Conservation (phyloP, 2,113 vertebrate genomes). For the Mungos mungo region DNA sequence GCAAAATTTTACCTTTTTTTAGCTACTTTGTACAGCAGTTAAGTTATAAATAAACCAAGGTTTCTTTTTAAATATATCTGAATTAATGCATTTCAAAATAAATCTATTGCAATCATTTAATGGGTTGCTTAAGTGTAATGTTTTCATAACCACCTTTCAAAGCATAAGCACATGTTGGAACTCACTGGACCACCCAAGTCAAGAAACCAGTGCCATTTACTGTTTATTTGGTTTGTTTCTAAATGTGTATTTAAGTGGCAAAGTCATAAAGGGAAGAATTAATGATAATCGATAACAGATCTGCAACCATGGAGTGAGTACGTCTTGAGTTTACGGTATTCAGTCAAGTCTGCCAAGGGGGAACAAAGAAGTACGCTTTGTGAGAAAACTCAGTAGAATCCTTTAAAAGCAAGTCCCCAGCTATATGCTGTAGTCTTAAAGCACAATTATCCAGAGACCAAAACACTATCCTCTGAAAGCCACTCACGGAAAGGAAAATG, state of each 20-base stretch:
- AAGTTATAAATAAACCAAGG: constrained; percentile 25
- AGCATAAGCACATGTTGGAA: constrained; percentile 75
- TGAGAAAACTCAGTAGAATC: background rate
- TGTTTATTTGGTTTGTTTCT: constrained; percentile 81
- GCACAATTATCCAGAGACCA: constrained; percentile 1
- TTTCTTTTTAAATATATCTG: constrained; percentile 47
- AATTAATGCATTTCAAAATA: constrained; percentile 51
- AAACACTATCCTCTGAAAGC: background rate
- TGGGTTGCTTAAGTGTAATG: constrained; percentile 47
- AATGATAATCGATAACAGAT: constrained; percentile 81
- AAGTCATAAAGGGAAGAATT: constrained; percentile 77
- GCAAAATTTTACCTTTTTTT: background rate
- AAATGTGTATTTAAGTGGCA: constrained; percentile 78
- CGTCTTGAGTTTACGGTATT: constrained; percentile 46
- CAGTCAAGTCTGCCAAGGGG: constrained; percentile 40
- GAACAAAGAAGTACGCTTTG: too few species aligned
- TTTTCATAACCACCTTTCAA: constrained; percentile 75
- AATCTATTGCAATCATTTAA: constrained; percentile 60
- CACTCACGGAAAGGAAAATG: background rate
- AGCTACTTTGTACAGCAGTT: constrained; percentile 18
- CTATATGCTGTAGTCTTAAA: background rate
- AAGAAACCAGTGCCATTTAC: constrained; percentile 69
- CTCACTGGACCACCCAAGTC: constrained; percentile 78
- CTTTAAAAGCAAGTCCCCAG: constrained; percentile 30
- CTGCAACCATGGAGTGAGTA: constrained; percentile 45